Evolutionary conservation across 2,797 vertebrate species (phyloP).

Genomic region (Ibycter americanus): DNA sequence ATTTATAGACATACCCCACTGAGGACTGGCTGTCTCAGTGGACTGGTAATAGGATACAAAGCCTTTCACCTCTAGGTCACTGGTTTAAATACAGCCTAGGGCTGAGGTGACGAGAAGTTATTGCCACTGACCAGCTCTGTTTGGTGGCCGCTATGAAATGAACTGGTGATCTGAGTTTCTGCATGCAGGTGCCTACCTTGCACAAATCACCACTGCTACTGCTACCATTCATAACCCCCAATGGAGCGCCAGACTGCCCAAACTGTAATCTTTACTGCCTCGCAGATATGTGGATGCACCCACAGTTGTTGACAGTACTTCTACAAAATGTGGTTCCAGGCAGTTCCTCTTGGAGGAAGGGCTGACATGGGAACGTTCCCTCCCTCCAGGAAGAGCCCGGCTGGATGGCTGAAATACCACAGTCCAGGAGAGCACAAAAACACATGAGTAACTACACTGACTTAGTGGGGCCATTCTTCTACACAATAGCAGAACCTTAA

Average conservation of each 20-base stretch:
- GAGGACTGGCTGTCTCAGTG: not conserved
- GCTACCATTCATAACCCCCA: rapidly evolving
- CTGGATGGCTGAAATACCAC: not conserved
- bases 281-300: rapidly evolving
- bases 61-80: not conserved
- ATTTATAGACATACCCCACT: not conserved
- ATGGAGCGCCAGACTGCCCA: not conserved
- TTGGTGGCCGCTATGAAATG: not conserved
- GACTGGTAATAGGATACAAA: not conserved
- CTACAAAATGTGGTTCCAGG: not conserved
- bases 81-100: not conserved
- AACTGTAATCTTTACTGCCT: not conserved
- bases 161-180: not conserved
- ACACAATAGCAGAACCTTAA: not conserved
- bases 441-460: rapidly evolving
- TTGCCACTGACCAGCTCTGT: not conserved
- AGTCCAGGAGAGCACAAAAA: not conserved
- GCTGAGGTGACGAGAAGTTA: not conserved
- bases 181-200: not conserved
- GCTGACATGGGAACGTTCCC: not conserved
- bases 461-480: not conserved
- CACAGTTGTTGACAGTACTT: not conserved
- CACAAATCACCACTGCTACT: not conserved
- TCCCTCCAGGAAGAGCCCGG: not conserved
- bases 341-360: not conserved